These are phyloP conservation scores for Solenodon paradoxus DNA, from an alignment of 2,113 vertebrate genomes.

Conservation along the genomic window DNA sequence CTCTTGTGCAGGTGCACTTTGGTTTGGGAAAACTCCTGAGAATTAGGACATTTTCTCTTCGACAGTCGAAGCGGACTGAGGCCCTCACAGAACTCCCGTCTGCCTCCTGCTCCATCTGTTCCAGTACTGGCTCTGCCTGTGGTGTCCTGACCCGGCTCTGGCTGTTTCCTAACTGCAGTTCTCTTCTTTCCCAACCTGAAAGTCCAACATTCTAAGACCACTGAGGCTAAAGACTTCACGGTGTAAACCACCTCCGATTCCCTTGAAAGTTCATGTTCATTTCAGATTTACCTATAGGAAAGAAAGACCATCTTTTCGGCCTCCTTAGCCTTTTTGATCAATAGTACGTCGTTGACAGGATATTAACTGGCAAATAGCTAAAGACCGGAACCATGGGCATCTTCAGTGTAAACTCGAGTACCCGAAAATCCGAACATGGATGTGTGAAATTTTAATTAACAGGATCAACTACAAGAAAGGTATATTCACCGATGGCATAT, in stretches of 20 bases:
- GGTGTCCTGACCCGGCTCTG: not conserved
- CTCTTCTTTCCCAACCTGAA: not conserved
- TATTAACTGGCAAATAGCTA: not conserved
- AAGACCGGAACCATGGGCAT: not conserved
- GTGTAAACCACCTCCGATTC: not conserved
- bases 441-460: slow-evolving; percentile 54
- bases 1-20: not conserved
- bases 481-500: not conserved
- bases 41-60: not conserved
- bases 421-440: not conserved
- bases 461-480: not conserved
- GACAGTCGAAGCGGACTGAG: not conserved
- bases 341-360: not conserved
- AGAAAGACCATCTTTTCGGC: not conserved
- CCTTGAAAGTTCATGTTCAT: not conserved
- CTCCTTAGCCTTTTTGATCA: not conserved
- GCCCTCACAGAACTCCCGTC: too few relatives aligned
- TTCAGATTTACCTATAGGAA: not conserved
- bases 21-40: not conserved
- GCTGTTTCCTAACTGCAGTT: not conserved
- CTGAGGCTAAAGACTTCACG: not conserved
- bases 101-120: rapidly evolving
- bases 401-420: not conserved
- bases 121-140: rapidly evolving
- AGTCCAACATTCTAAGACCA: not conserved